A percentile compares a stretch with the other conserved stretches of the same genome.
Conservation (phyloP, 2,797 vertebrate genomes). For the Harpagifer antarcticus region DNA sequence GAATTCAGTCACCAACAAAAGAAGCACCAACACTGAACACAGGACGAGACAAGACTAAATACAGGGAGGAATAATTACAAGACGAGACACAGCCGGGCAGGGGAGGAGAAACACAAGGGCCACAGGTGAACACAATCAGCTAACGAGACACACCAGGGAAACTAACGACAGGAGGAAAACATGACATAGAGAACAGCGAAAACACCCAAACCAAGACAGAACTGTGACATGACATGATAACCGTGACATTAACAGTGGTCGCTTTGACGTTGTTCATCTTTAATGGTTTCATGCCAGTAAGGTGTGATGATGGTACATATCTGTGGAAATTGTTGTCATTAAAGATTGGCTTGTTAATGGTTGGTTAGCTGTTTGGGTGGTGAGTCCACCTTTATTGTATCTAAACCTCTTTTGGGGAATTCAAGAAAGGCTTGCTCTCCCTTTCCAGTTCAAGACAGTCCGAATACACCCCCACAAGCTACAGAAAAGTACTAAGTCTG, state of each 20-base stretch:
- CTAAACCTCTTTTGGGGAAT: slow-evolving; percentile 14
- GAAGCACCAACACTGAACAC: too few species aligned
- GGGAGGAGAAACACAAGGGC: too few species aligned
- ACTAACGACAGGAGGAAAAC: too few species aligned
- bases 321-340: background rate
- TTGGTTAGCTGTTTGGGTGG: background rate
- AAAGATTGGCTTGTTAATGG: slow-evolving; percentile 6
- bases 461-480: slow-evolving; percentile 26
- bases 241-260: background rate
- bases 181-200: too few species aligned
- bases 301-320: background rate
- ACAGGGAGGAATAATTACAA: too few species aligned
- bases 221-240: too few species aligned
- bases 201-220: too few species aligned
- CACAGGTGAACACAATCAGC: too few species aligned
- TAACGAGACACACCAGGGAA: too few species aligned
- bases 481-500: slow-evolving; percentile 32
- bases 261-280: background rate
- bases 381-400: slow-evolving; percentile 16
- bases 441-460: background rate
- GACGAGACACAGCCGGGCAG: too few species aligned
- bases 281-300: background rate
- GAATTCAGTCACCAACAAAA: too few species aligned
- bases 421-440: slow-evolving; percentile 8
- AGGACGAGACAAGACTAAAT: too few species aligned